Conservation (phyloP, 2,888 invertebrate species). For the Ametastegia equiseti region DNA sequence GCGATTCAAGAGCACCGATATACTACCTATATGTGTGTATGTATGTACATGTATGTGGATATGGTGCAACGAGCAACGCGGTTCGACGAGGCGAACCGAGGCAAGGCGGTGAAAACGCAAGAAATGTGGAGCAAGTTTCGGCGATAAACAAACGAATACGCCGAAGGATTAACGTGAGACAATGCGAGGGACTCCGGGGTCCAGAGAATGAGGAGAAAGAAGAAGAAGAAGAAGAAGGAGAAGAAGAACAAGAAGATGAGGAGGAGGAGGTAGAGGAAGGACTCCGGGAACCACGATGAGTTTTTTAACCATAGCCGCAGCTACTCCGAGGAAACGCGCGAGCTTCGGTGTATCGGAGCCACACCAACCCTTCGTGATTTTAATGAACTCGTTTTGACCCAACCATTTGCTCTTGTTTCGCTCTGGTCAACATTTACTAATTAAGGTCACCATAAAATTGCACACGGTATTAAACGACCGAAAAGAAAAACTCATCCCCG, state of each 20-base stretch:
- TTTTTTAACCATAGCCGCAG: background rate
- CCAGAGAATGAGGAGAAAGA: background rate
- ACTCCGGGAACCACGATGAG: slow-evolving; percentile 27
- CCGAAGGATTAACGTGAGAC: slow-evolving; percentile 58
- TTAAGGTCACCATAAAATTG: slow-evolving; percentile 47
- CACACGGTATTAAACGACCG: background rate
- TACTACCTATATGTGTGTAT: background rate
- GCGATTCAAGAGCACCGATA: too few relatives aligned
- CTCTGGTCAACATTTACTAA: slow-evolving; percentile 38
- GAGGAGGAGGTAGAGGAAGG: background rate
- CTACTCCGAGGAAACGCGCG: slow-evolving; percentile 48
- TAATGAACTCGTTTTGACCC: slow-evolving; percentile 72
- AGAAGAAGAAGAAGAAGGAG: background rate
- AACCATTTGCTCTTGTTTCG: slow-evolving; percentile 54
- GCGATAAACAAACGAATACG: slow-evolving; percentile 50
- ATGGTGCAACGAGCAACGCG: background rate
- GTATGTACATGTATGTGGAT: background rate
- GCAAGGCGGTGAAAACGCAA: slow-evolving; percentile 40
- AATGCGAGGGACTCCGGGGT: slow-evolving; percentile 54
- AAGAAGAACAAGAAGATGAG: background rate
- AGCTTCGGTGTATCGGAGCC: too few relatives aligned
- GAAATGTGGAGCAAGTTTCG: slow-evolving; percentile 47
- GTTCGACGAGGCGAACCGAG: slow-evolving; percentile 35
- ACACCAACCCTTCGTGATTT: slow-evolving; percentile 60
- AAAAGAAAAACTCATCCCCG: background rate